Conservation (phyloP, 2,797 vertebrate genomes). For the Anolis apletophallus region DNA sequence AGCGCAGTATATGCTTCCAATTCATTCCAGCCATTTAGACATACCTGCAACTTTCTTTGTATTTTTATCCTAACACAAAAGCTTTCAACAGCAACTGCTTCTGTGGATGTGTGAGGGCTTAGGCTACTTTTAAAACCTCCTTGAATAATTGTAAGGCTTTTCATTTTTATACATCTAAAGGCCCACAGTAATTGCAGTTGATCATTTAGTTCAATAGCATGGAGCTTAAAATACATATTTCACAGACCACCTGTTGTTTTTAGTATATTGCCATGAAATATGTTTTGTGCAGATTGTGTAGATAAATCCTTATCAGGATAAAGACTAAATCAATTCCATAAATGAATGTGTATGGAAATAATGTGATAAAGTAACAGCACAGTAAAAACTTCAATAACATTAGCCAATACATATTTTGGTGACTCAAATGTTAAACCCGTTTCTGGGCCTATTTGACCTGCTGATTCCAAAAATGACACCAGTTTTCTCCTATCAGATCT, state of each 20-base stretch:
- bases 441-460: too few species aligned
- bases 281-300: neutral
- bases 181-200: constrained; percentile 16
- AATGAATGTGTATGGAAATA: neutral
- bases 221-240: constrained; percentile 21
- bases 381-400: neutral
- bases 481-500: too few species aligned
- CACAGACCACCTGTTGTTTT: constrained; percentile 20
- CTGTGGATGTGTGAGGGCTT: constrained; percentile 16
- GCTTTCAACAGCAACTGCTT: neutral
- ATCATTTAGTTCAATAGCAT: constrained; percentile 58
- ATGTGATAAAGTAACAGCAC: neutral
- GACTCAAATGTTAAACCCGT: too few species aligned
- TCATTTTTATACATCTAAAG: constrained; percentile 22
- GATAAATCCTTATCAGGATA: neutral
- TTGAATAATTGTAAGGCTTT: constrained; percentile 25
- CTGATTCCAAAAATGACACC: too few species aligned
- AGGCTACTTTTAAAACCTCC: constrained; percentile 9
- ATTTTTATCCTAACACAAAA: constrained; percentile 31
- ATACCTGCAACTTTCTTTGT: neutral
- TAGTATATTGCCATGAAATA: neutral
- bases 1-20: neutral
- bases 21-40: constrained; percentile 36
- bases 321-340: constrained; percentile 1
- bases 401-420: neutral